Percentiles rank a stretch among this genome's conserved stretches.
Evolutionary conservation across 1,140 invertebrate genomes (phyloP).

Genomic region (Propsilocerus akamusi): DNA sequence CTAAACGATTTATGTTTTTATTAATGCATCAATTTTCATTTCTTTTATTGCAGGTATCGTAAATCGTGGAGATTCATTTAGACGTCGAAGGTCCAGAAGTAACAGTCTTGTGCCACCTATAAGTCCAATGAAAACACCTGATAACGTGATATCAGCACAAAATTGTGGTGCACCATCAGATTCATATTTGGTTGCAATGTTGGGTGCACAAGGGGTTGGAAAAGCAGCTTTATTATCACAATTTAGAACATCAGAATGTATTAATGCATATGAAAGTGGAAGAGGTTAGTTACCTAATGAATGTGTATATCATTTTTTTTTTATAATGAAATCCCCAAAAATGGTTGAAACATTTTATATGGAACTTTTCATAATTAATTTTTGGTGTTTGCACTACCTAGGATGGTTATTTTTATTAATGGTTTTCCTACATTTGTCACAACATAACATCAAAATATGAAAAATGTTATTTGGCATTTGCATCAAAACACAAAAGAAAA

Average conservation of each 20-base stretch:
- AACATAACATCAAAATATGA: too few species aligned
- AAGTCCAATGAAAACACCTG: constrained; percentile 21
- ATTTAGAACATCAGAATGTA: constrained; percentile 88
- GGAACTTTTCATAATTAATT: too few species aligned
- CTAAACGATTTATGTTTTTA: neutral
- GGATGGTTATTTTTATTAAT: too few species aligned
- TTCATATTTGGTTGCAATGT: constrained; percentile 57
- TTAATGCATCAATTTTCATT: neutral
- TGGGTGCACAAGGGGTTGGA: constrained; percentile 73
- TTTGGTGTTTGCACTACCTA: too few species aligned
- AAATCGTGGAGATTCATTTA: constrained; percentile 76
- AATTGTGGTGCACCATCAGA: constrained; percentile 34
- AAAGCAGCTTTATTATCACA: constrained; percentile 80
- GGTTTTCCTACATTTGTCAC: too few species aligned
- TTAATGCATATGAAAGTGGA: constrained; percentile 75
- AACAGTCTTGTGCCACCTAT: constrained; percentile 44
- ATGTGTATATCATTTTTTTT: too few species aligned
- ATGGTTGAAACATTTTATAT: too few species aligned
- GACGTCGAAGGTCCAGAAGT: constrained; percentile 53
- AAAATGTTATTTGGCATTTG: too few species aligned
- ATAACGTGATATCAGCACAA: constrained; percentile 11
- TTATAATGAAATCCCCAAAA: too few species aligned
- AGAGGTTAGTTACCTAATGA: constrained; percentile 49
- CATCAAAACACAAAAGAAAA: too few species aligned
- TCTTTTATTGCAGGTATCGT: constrained; percentile 46